Evolutionary conservation across 2,113 vertebrate species (phyloP), one percentile per base, ranked within the genome.

Genomic region (Galemys pyrenaicus): DNA sequence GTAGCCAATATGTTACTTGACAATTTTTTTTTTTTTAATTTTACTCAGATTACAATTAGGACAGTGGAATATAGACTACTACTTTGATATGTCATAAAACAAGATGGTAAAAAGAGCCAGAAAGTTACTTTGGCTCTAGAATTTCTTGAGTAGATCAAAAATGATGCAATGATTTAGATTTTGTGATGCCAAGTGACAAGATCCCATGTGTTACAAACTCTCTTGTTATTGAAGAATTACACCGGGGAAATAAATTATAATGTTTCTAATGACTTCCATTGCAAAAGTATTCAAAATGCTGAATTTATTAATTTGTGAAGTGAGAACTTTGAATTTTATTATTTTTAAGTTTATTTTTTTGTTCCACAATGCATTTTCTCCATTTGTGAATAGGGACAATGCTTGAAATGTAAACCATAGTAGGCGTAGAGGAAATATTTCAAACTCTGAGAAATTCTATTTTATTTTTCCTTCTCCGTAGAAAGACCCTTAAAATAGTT

Each of bases 31-130:
- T 56, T 49, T 5, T 96, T 95, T 10, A 81, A 39, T 88, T 95
- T 92, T 91, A 19, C 67, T 74, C 35, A 81, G 70, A 90, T 93
- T 95, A 95, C 91, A 93, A 91, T 24, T 83, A 37, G 8, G 5
- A 81, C 3, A 35, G 19, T 49, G 0, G 35, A 88, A 62, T 56
- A 91, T 2, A 82, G 26, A 41, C 74, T 64, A 64, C 6, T 2
- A 2, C 22, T 54, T 67, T 81, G 20, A 2, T 26, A 2, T 58
- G 1, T 80, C 89, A 92, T 91, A 74, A 96, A 94, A 93, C 9
- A 67, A 73, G 20, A 85, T 71, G 37, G 54, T 51, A 87, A 92
- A 89, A 58, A 73, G 26, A 94, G 37, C 49, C 70, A 87, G 70
- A 60, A 81, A 73, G 67, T 94, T 58, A 35, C 16, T 87, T n/a